phyloP scores from a whole-genome alignment of 1,140 invertebrate genomes.

The Cheumatopsyche charites region DNA sequence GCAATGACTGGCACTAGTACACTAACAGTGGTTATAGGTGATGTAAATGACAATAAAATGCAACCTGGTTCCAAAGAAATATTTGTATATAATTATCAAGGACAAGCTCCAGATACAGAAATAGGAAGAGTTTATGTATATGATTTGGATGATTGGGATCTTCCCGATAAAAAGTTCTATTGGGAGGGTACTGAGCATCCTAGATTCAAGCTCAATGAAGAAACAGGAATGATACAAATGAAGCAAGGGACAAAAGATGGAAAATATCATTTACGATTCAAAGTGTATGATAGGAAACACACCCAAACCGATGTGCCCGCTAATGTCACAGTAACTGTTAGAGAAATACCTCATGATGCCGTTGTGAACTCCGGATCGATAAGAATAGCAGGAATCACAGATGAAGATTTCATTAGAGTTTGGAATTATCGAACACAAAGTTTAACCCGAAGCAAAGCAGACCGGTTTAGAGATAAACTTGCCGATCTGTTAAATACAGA shows the following conservation, averaged over 20 bases:
- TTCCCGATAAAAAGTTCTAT: slow-evolving; percentile 96
- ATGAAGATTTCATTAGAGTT: slow-evolving; percentile 94
- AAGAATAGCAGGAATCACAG: slow-evolving; percentile 90
- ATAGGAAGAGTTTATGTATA: slow-evolving; percentile 96
- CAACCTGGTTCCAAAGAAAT: slow-evolving; percentile 95
- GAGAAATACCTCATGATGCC: slow-evolving; percentile 93
- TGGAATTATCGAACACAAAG: slow-evolving; percentile 90
- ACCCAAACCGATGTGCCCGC: slow-evolving; percentile 90
- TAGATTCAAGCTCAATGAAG: slow-evolving; percentile 85
- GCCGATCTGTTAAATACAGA: slow-evolving; percentile 83
- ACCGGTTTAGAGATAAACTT: slow-evolving; percentile 86
- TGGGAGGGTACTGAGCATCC: slow-evolving; percentile 85
- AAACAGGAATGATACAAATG: slow-evolving; percentile 96
- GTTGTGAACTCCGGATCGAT: slow-evolving; percentile 95
- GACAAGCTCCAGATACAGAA: slow-evolving; percentile 88
- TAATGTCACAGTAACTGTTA: slow-evolving; percentile 91
- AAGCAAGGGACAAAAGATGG: slow-evolving; percentile 87
- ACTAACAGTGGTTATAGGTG: slow-evolving; percentile 93
- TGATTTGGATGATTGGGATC: slow-evolving; percentile 97
- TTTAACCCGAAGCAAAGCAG: slow-evolving; percentile 83
- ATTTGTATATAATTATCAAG: slow-evolving; percentile 95
- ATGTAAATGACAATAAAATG: slow-evolving; percentile 97
- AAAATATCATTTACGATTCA: slow-evolving; percentile 84
- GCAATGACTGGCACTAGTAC: slow-evolving; percentile 95
- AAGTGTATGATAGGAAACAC: slow-evolving; percentile 92